Percentiles rank a stretch among this genome's conserved stretches.
Conservation (phyloP, 2,888 invertebrate genomes). For the Polia nebulosa region DNA sequence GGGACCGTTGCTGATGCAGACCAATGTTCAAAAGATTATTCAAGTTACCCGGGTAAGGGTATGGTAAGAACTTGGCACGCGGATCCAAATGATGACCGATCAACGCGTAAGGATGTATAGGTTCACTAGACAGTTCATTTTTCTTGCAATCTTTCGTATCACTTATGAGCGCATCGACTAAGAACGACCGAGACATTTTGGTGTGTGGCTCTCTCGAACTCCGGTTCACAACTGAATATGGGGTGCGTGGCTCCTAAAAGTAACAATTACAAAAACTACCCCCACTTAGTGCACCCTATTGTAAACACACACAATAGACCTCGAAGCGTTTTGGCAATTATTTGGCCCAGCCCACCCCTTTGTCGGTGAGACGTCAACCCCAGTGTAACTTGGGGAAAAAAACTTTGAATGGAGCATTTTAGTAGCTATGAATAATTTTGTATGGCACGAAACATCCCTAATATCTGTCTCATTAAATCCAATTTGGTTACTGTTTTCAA, state of each 20-base stretch:
- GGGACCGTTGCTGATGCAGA: conserved; percentile 90
- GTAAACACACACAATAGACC: conserved; percentile 89
- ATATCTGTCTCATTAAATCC: conserved; percentile 90
- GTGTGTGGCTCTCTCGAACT: conserved; percentile 71
- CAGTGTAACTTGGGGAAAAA: conserved; percentile 82
- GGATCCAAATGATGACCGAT: conserved; percentile 81
- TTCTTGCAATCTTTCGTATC: conserved; percentile 89
- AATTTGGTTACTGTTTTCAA: conserved; percentile 87
- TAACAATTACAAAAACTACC: conserved; percentile 91
- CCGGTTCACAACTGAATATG: conserved; percentile 80
- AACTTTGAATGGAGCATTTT: conserved; percentile 88
- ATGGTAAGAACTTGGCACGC: conserved; percentile 90
- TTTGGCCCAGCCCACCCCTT: conserved; percentile 90
- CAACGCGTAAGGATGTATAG: conserved; percentile 82
- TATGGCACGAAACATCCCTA: conserved; percentile 88
- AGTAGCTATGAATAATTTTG: conserved; percentile 91
- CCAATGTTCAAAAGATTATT: conserved; percentile 92
- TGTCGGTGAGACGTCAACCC: conserved; percentile 88
- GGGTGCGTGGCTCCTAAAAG: conserved; percentile 81
- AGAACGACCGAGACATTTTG: conserved; percentile 95
- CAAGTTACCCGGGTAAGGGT: conserved; percentile 92
- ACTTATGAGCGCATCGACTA: conserved; percentile 95
- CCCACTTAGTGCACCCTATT: conserved; percentile 90
- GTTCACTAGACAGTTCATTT: conserved; percentile 82
- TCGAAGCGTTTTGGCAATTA: conserved; percentile 91